A percentile compares a stretch with the other conserved stretches of the same genome.
Conservation (phyloP, 2,888 invertebrate species). For the Acanthoscelides obtectus region DNA sequence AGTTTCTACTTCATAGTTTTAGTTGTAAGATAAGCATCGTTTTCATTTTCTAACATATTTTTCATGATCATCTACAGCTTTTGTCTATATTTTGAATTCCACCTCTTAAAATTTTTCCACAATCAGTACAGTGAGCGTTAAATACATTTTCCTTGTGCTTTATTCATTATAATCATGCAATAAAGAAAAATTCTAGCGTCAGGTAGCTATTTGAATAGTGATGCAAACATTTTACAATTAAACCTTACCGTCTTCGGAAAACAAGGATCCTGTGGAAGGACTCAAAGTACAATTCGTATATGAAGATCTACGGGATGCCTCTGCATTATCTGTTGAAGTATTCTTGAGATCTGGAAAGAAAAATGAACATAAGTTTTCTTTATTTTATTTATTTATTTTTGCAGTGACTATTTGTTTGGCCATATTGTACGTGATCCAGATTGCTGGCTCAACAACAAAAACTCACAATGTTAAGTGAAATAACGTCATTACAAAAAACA, state of each 20-base stretch:
- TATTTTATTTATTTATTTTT: not conserved
- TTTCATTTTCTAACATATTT: too few species aligned
- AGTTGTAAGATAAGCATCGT: too few species aligned
- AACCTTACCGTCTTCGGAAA: slow-evolving; percentile 33
- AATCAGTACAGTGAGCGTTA: not conserved
- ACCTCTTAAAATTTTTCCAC: not conserved
- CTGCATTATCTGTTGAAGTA: slow-evolving; percentile 27
- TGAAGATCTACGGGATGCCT: slow-evolving; percentile 31
- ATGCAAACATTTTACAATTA: not conserved
- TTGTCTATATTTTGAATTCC: not conserved
- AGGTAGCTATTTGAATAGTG: not conserved
- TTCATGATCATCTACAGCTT: not conserved
- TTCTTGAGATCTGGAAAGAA: slow-evolving; percentile 20
- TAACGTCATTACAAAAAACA: too few species aligned
- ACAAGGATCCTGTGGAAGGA: slow-evolving; percentile 25
- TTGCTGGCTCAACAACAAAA: not conserved
- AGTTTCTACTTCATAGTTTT: too few species aligned
- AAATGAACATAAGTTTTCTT: not conserved
- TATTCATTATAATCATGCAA: not conserved
- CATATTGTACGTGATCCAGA: not conserved
- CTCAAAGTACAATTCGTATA: slow-evolving; percentile 31
- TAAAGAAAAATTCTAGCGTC: not conserved
- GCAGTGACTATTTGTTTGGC: too few species aligned
- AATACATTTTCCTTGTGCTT: too few species aligned
- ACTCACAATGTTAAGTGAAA: too few species aligned